Evolutionary conservation across 2,113 vertebrate genomes (phyloP).

Genomic region (Xiphophorus maculatus): DNA sequence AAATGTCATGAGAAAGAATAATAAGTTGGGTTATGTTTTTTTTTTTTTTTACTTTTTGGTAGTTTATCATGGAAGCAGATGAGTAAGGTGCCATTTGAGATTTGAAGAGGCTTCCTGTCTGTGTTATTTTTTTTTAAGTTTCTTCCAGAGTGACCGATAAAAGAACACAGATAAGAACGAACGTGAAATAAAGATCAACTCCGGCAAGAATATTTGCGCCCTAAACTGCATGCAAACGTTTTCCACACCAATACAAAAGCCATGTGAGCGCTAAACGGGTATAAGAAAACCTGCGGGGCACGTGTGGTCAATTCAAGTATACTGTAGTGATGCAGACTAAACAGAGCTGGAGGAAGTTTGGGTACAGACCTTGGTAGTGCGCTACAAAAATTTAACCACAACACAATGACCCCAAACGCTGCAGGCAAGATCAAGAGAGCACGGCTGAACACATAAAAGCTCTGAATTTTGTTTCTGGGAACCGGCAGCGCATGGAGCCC

Average conservation of each 20-base stretch:
- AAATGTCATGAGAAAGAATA: neutral
- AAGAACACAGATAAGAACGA: constrained; percentile 14
- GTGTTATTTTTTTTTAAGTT: neutral
- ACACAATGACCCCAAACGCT: constrained; percentile 41
- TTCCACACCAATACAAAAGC: constrained; percentile 25
- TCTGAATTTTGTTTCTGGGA: neutral
- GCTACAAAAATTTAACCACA: constrained; percentile 53
- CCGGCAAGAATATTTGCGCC: constrained; percentile 23
- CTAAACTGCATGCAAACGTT: constrained; percentile 25
- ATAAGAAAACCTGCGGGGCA: constrained; percentile 6
- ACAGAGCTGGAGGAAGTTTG: constrained; percentile 62
- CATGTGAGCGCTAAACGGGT: constrained; percentile 11
- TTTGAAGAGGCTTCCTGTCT: neutral
- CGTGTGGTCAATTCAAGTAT: constrained; percentile 42
- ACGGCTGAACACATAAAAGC: neutral
- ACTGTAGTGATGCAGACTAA: constrained; percentile 57
- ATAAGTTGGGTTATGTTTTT: too few relatives aligned
- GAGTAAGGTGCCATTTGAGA: neutral
- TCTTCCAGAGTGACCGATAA: neutral
- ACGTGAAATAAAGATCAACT: constrained; percentile 3
- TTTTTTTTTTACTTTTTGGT: too few relatives aligned
- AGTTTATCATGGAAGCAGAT: neutral
- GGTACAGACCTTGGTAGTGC: constrained; percentile 22
- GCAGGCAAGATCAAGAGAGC: constrained; percentile 29
- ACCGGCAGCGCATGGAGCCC: neutral